Conservation (phyloP, 2,113 vertebrate species). For the Cochlearius cochlearius region DNA sequence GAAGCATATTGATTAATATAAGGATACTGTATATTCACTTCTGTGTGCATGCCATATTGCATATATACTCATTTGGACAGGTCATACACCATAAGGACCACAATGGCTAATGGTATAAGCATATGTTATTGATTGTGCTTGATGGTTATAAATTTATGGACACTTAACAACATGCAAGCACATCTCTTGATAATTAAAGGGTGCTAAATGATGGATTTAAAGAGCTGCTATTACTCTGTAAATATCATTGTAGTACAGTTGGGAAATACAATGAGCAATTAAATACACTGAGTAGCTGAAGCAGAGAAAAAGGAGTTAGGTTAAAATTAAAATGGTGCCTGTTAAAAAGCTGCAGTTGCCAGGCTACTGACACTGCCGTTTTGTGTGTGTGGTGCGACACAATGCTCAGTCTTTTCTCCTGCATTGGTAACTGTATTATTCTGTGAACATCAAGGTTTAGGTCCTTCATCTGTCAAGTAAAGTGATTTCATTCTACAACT, state of each 20-base stretch:
- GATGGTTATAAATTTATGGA: background rate
- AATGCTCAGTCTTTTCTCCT: slow-evolving; percentile 15
- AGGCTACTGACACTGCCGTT: slow-evolving; percentile 57
- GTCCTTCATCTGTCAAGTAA: slow-evolving; percentile 25
- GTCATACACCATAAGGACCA: background rate
- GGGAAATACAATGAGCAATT: background rate
- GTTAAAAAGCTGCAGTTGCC: slow-evolving; percentile 69
- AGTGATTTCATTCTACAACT: slow-evolving; percentile 5
- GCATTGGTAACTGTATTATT: slow-evolving; percentile 45
- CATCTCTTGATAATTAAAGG: background rate
- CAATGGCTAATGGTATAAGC: background rate
- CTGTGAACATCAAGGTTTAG: slow-evolving; percentile 11
- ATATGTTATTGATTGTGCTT: background rate
- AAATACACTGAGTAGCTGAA: background rate
- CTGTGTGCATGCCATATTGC: background rate
- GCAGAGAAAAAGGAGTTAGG: background rate
- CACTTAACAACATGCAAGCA: background rate
- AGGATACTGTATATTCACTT: background rate
- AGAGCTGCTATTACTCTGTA: background rate
- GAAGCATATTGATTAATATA: background rate
- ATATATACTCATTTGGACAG: background rate
- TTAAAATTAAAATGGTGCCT: slow-evolving; percentile 35
- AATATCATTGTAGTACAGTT: background rate
- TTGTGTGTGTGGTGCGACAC: background rate
- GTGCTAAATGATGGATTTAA: background rate